A percentile compares a stretch with the other conserved stretches of the same genome.
Conservation (phyloP, 53 echinoderm and acorn worm genomes). For the Zoroaster sp. region DNA sequence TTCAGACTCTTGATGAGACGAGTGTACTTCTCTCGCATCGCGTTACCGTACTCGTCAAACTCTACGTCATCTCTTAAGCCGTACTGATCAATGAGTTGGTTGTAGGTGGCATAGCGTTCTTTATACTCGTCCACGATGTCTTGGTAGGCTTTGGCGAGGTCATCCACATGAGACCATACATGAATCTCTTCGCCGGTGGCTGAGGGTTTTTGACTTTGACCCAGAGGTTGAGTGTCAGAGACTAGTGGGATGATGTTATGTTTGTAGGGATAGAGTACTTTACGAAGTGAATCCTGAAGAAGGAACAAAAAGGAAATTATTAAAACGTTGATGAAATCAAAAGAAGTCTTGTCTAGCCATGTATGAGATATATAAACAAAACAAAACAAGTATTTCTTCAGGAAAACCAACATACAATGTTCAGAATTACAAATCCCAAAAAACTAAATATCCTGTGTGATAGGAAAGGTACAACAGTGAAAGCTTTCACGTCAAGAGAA, state of each 20-base stretch:
- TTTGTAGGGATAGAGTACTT: slow-evolving; percentile 29
- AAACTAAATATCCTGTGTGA: no score
- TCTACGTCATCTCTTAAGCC: not conserved
- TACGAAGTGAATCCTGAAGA: slow-evolving; percentile 10
- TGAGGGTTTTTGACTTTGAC: not conserved
- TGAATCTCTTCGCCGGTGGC: not conserved
- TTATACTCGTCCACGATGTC: slow-evolving; percentile 16
- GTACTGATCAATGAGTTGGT: slow-evolving; percentile 19
- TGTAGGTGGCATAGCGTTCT: slow-evolving; percentile 23
- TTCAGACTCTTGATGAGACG: not conserved
- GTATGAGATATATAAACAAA: no score
- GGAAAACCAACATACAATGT: no score
- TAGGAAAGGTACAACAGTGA: no score
- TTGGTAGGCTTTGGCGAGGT: slow-evolving; percentile 19
- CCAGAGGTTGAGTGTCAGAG: not conserved
- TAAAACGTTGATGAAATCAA: no score
- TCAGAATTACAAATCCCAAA: no score
- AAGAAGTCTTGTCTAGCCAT: no score
- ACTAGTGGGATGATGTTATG: not conserved
- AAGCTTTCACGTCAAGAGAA: no score
- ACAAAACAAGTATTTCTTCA: no score
- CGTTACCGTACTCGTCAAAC: slow-evolving; percentile 25
- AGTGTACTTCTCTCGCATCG: slow-evolving; percentile 4
- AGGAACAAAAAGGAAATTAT: not conserved
- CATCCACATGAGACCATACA: slow-evolving; percentile 10